phyloP scores from a whole-genome alignment of 2,888 invertebrate species.

The Formica aserva region DNA sequence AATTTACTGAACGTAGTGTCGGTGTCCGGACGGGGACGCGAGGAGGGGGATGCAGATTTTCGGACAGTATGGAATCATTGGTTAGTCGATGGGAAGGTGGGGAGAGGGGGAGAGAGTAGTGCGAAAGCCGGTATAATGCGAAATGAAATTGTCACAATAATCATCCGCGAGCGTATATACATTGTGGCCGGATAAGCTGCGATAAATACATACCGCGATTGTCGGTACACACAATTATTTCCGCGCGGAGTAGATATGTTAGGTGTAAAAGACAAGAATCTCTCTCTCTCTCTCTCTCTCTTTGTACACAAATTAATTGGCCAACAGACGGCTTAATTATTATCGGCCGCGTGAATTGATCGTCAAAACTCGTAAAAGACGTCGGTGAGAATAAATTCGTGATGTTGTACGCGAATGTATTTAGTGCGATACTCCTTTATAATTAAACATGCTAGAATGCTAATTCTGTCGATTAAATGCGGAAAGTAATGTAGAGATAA shows the following conservation, averaged over 20 bases:
- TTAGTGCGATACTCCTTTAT: neutral
- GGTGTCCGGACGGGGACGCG: slow-evolving; percentile 20
- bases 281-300: neutral
- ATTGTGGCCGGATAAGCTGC: slow-evolving; percentile 68
- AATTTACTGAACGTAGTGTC: slow-evolving; percentile 76
- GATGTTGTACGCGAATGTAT: neutral
- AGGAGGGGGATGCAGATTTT: slow-evolving; percentile 64
- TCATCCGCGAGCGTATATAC: slow-evolving; percentile 72
- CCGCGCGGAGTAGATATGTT: slow-evolving; percentile 5
- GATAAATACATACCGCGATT: slow-evolving; percentile 68
- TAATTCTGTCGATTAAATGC: neutral
- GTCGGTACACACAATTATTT: slow-evolving; percentile 23
- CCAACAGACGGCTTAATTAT: slow-evolving; percentile 37
- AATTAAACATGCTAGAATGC: neutral
- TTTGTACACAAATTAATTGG: slow-evolving; percentile 24
- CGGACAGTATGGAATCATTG: slow-evolving; percentile 71
- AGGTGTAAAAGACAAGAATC: slow-evolving; percentile 31
- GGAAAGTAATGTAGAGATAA: neutral
- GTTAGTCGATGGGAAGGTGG: slow-evolving; percentile 51
- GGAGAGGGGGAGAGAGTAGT: neutral
- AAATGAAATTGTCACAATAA: slow-evolving; percentile 82
- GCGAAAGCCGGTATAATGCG: slow-evolving; percentile 73
- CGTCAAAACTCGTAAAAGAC: neutral
- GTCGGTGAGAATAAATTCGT: neutral
- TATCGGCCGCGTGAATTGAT: slow-evolving; percentile 16